These are phyloP conservation scores for Danio choprae DNA, from an alignment of 2,797 vertebrate genomes.

Conservation along the genomic window DNA sequence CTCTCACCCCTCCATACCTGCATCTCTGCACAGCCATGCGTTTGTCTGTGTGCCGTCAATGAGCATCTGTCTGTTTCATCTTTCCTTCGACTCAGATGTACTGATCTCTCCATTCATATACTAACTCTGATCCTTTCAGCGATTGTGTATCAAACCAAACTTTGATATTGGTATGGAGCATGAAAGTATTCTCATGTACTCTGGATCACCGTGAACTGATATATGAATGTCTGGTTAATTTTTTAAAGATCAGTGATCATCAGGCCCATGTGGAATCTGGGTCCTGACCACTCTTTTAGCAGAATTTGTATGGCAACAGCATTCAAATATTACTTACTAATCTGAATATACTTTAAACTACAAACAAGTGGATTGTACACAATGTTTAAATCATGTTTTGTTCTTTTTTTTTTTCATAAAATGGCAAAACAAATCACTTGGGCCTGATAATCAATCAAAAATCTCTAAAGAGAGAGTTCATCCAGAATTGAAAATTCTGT, in stretches of 20 bases:
- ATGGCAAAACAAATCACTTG: neutral
- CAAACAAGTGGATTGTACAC: neutral
- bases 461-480: neutral
- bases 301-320: neutral
- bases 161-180: constrained; percentile 15
- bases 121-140: constrained; percentile 41
- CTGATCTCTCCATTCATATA: constrained; percentile 10
- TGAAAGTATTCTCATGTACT: neutral
- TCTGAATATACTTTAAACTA: neutral
- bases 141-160: constrained; percentile 50
- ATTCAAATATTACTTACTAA: neutral
- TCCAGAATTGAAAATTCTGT: neutral
- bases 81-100: constrained; percentile 36
- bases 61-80: constrained; percentile 35
- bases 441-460: neutral
- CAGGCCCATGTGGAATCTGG: neutral
- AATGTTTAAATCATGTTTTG: neutral
- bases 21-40: constrained; percentile 26
- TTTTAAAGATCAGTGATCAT: neutral
- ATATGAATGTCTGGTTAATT: constrained; percentile 8
- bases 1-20: constrained; percentile 38
- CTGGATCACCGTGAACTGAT: neutral
- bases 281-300: neutral
- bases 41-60: constrained; percentile 33
- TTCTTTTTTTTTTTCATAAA: neutral